Evolutionary conservation across 1,140 invertebrate genomes (phyloP).

Genomic region (Drosophila varians): DNA sequence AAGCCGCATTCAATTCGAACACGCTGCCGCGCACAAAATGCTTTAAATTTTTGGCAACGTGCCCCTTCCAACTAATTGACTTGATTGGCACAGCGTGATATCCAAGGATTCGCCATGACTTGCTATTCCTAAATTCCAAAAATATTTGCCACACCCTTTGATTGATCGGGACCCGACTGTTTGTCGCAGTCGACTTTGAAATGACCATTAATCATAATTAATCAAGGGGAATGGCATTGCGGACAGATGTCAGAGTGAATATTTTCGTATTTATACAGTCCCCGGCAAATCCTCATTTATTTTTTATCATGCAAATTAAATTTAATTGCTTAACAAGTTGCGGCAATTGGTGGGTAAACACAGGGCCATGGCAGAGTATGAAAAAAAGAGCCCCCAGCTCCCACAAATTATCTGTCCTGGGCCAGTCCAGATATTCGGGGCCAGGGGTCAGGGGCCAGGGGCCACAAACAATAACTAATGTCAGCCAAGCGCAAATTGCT

Average conservation of each 20-base stretch:
- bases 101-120: constrained; percentile 12
- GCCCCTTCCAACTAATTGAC: constrained; percentile 61
- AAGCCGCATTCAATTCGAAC: constrained; percentile 22
- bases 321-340: constrained; percentile 73
- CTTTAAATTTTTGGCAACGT: constrained; percentile 47
- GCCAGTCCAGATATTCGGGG: constrained; percentile 60
- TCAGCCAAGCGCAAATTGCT: constrained; percentile 82
- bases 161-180: constrained; percentile 35
- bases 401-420: constrained; percentile 65
- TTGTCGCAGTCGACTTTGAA: constrained; percentile 37
- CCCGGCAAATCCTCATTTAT: constrained; percentile 50
- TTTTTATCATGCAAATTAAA: constrained; percentile 80
- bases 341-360: constrained; percentile 39
- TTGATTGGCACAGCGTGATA: constrained; percentile 68
- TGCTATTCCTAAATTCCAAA: constrained; percentile 15
- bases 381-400: neutral
- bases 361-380: neutral
- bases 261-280: neutral
- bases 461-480: constrained; percentile 80
- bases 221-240: constrained; percentile 35
- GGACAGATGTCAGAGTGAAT: neutral
- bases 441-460: too few relatives aligned
- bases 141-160: constrained; percentile 16
- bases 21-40: constrained; percentile 34
- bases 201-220: constrained; percentile 68